Evolutionary conservation across 2,113 vertebrate species (phyloP).

Genomic region (Sturnira hondurensis): DNA sequence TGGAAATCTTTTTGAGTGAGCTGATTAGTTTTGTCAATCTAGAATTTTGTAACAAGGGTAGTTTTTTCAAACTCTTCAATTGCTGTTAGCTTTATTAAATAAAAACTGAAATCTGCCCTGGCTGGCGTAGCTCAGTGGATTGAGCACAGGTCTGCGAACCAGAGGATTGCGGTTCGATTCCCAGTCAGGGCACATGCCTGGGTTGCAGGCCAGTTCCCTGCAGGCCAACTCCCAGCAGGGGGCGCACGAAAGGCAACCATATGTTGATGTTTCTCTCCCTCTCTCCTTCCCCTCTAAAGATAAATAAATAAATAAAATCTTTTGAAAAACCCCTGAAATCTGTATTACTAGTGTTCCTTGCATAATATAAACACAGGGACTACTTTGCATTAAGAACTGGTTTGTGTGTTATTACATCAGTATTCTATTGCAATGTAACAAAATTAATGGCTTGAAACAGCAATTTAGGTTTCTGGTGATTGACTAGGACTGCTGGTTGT

Average conservation of each 20-base stretch:
- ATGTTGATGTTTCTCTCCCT: no score
- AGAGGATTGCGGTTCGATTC: no score
- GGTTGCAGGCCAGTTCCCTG: no score
- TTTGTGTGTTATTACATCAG: not conserved
- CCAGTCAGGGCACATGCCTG: no score
- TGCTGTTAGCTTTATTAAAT: not conserved
- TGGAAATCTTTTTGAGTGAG: not conserved
- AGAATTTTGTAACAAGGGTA: not conserved
- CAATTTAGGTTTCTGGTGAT: not conserved
- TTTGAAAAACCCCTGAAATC: no score
- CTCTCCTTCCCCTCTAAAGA: no score
- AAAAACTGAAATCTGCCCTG: not conserved
- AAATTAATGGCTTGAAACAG: not conserved
- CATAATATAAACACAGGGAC: not conserved
- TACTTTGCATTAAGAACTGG: not conserved
- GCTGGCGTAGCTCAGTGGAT: no score
- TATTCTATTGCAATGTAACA: not conserved
- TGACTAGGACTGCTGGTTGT: not conserved
- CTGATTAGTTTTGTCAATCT: not conserved
- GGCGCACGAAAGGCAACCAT: no score
- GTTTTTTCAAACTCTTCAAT: not conserved
- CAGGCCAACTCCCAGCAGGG: no score
- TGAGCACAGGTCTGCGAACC: no score
- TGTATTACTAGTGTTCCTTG: not conserved
- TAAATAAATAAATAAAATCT: no score